Evolutionary conservation across 2,888 invertebrate species (phyloP), one percentile per base, ranked within the genome.

Genomic region (Timandra comae): DNA sequence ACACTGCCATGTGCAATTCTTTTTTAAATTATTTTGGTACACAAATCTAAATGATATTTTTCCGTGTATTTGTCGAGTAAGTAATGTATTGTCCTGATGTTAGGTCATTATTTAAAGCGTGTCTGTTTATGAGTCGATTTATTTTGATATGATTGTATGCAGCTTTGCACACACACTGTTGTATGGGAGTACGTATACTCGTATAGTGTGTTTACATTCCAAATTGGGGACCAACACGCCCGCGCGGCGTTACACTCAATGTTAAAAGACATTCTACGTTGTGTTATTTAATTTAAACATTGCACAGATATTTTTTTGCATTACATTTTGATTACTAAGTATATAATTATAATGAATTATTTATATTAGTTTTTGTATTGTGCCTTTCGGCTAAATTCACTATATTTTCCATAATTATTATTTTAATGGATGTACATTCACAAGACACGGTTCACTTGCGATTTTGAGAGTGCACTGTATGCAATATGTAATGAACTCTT

Each of bases 1-100:
- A 75, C 80, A 84, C 82, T 81, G 84, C 82, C 84, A 80, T 72
- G 82, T 80, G 81, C 84, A 82, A 82, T 79, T 76, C 69, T 67
- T 61, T 70, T 64, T 64, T 26, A 3, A 16, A 16, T 20, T 29
- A 49, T 45, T 53, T 56, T 53, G 55, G 57, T 68, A 72, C 72
- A 75, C 74, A 69, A 62, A 63, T 63, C 66, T 70, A 16, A 22
- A 29, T 70, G 69, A 66, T 74, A 64, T 68, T 66, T 59, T 61
- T 60, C 64, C 62, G 58, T 66, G 51, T 61, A 59, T 48, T 43
- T 58, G 63, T 70, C 65, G 61, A 65, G 59, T 62, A 64, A 65
- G 59, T 62, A 64, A 63, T 68, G 67, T 75, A 74, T 60, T 67
- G 67, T 73, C 70, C 63, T 68, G 63, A 62, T 58, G 61, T 63